A percentile compares a stretch with the other conserved stretches of the same genome.
Evolutionary conservation across 2,888 invertebrate species (phyloP).

Genomic region (Cataglyphis cursor): DNA sequence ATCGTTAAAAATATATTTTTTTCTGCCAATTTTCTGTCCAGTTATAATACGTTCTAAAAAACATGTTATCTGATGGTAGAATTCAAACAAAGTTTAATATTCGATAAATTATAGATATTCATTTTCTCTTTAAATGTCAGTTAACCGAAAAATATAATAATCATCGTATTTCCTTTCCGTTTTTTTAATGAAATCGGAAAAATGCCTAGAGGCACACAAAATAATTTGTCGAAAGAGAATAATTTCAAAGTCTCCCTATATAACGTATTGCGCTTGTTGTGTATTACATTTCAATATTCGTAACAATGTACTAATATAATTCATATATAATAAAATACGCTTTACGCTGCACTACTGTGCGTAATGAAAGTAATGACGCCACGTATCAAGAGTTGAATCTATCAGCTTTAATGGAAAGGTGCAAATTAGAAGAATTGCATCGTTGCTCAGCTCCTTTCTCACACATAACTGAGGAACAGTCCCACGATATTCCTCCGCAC

Average conservation of each 20-base stretch:
- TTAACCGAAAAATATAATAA: neutral
- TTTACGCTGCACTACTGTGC: neutral
- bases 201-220: neutral
- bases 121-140: neutral
- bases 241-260: neutral
- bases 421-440: slow-evolving; percentile 57
- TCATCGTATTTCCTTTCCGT: neutral
- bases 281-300: slow-evolving; percentile 13
- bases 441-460: slow-evolving; percentile 49
- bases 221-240: neutral
- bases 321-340: slow-evolving; percentile 11
- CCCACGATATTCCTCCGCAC: slow-evolving; percentile 58
- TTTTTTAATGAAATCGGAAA: slow-evolving; percentile 6
- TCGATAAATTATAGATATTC: neutral
- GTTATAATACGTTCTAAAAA: slow-evolving; percentile 2
- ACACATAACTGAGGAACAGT: slow-evolving; percentile 51
- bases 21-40: neutral
- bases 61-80: neutral
- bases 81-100: slow-evolving; percentile 2
- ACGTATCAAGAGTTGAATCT: slow-evolving; percentile 33
- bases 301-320: slow-evolving; percentile 21
- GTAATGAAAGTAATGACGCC: slow-evolving; percentile 45
- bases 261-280: neutral
- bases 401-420: slow-evolving; percentile 54
- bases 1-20: neutral